Percentiles rank a stretch among this genome's conserved stretches.
These are phyloP conservation scores for Cygnus buccinator DNA, from an alignment of 2,113 vertebrate species.

Conservation along the genomic window DNA sequence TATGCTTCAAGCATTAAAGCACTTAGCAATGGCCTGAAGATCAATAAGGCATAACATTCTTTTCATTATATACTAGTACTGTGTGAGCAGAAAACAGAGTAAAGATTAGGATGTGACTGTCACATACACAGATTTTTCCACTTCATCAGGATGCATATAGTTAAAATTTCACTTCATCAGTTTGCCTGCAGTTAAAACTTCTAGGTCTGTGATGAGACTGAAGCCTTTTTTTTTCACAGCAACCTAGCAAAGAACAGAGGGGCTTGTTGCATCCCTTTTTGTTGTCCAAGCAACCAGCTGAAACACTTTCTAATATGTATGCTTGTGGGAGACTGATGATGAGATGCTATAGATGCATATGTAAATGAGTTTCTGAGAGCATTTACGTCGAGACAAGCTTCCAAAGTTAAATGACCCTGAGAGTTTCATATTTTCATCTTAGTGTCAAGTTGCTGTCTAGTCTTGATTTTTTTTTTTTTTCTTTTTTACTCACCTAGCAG, in stretches of 20 bases:
- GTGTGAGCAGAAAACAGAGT: neutral
- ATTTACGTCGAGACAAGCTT: neutral
- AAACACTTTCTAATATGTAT: neutral
- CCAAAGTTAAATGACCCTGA: neutral
- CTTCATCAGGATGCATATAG: neutral
- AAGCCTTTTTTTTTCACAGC: neutral
- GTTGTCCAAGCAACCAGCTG: neutral
- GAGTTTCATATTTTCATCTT: neutral
- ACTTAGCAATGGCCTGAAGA: constrained; percentile 34
- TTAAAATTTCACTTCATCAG: neutral
- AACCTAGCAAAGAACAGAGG: neutral
- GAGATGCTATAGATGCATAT: neutral
- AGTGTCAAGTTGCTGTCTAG: neutral
- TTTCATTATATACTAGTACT: constrained; percentile 48
- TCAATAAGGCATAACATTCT: constrained; percentile 59
- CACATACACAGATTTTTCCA: neutral
- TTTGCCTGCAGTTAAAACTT: neutral
- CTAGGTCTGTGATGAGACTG: neutral
- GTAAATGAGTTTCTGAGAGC: neutral
- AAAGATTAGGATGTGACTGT: neutral
- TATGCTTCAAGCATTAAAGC: constrained; percentile 13
- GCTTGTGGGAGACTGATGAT: neutral
- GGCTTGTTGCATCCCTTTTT: neutral
- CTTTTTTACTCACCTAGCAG: neutral
- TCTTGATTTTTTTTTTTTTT: neutral